Base-by-base conservation (phyloP, 2,113 vertebrate genomes). In the Psilopogon haemacephalus region DNA sequence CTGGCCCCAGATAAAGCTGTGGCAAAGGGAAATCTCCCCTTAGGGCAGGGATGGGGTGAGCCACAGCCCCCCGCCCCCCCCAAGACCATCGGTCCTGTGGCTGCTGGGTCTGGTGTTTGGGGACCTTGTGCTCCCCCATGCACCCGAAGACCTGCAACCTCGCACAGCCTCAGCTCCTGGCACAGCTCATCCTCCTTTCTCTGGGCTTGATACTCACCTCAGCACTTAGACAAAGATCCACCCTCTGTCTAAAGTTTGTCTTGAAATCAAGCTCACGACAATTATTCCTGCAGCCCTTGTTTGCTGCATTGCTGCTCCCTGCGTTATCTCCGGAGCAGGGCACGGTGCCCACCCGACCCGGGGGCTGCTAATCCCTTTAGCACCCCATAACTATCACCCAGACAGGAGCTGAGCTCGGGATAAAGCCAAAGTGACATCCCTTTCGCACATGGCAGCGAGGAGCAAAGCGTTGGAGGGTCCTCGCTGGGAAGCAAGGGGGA, bases 341-440 rank as follows among this genome's bases (percentile, higher is more conserved):
- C 38, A 4, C 52, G 3, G 26, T 18, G 55, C 52, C 64, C 72
- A 8, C 54, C 64, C 14, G 67, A 8, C 14, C 50, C 26, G 8
- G 5, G 44, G 48, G 38, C 74, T 48, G 92, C 64, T 95, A 93
- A 94, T 96, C 86, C 89, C 77, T 88, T 96, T 92, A 92, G 84
- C 88, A 48, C 74, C 14, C 86, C 93, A 44, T 12, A 90, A 42
- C 70, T 3, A 85, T 92, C 93, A 60, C 84, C 5, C 2, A 93
- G 88, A 90, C 86, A 62, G 79, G 7, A n/a, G 9, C 11, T 0
- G 64, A 56, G 60, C 70, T 55, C 0, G 38, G 67, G 26, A 56
- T 3, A 3, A 55, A 90, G 35, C 63, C 62, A 11, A 62, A 1
- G 8, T 69, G 93, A 94, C 86, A 69, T 46, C 38, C 60, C 79